Evolutionary conservation across 2,797 vertebrate genomes (phyloP), one percentile per base, ranked within the genome.

Genomic region (Pipistrellus pipistrellus): DNA sequence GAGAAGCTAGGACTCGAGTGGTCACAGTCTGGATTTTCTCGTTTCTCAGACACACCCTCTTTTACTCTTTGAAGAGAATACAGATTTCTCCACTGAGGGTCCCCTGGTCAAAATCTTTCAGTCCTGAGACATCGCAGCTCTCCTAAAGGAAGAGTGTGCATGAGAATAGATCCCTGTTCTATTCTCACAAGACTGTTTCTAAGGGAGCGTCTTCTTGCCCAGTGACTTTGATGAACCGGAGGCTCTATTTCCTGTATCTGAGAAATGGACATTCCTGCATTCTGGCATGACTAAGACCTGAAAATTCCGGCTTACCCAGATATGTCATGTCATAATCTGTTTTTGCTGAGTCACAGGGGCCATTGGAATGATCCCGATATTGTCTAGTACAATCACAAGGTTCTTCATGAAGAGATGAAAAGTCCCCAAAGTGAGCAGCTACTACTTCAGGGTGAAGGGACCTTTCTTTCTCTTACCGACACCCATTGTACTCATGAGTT

Each of bases 11-110:
- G 32, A 20, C 23, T 27, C 25, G 21, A 71, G 14, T 38, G 64
- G 55, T 35, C 68, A 83, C 2, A 3, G 59, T 64, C n/a, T 73
- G 30, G 35, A 18, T 21, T 44, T 71, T 75, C 30, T 35, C 27
- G 64, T 85, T 64, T 15, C 35, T 75, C 5, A 6, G 55, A 38
- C 35, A 89, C 1, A 35, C 11, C 76, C 25, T 68, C 64, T 81
- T 92, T 80, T 38, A 78, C 30, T 75, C 59, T 90, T 35, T 46
- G 27, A 90, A 90, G 73, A 23, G 13, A 95, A 66, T 10, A 30
- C 4, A 8, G 15, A 55, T 68, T 85, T 64, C 44, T 87, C 46
- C 72, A 55, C 48, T 41, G 85, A 91, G 46, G n/a, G 11, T 55
- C 15, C 17, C 8, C 30, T 53, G 85, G 20, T 80, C 77, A 80